Percentiles rank a stretch among this genome's conserved stretches.
These are phyloP conservation scores for Eumacrocentrus americanus DNA, from an alignment of 2,888 invertebrate species.

Conservation along the genomic window DNA sequence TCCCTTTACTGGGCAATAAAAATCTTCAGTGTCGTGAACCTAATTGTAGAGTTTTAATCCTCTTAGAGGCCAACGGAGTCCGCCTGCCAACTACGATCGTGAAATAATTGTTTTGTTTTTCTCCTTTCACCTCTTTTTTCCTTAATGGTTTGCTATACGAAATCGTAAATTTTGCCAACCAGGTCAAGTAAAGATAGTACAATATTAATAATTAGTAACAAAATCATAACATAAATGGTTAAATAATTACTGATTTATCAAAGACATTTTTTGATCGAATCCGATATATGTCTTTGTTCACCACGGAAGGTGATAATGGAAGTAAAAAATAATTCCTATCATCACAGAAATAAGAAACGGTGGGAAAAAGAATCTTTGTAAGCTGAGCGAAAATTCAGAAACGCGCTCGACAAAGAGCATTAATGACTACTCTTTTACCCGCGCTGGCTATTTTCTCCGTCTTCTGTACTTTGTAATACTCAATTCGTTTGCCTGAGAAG, in stretches of 20 bases:
- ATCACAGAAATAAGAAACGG: neutral
- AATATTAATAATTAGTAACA: too few relatives aligned
- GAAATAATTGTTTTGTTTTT: neutral
- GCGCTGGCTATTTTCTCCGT: neutral
- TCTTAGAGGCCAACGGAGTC: constrained; percentile 9
- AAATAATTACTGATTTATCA: too few relatives aligned
- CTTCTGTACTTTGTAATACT: neutral
- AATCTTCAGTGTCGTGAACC: constrained; percentile 16
- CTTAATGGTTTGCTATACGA: neutral
- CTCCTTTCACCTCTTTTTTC: neutral
- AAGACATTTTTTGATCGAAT: too few relatives aligned
- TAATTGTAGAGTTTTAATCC: constrained; percentile 32
- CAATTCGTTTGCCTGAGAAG: neutral
- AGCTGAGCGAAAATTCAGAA: too few relatives aligned
- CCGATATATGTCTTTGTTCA: too few relatives aligned
- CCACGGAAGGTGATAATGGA: neutral
- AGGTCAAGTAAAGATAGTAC: too few relatives aligned
- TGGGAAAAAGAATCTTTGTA: neutral
- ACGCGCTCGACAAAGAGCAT: neutral
- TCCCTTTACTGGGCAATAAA: constrained; percentile 24
- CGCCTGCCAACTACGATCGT: neutral
- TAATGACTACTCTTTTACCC: neutral
- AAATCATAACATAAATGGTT: too few relatives aligned
- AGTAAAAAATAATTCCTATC: neutral
- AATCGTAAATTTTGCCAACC: too few relatives aligned